Evolutionary conservation across 2,888 invertebrate genomes (phyloP), one percentile per base, ranked within the genome.

Genomic region (Diadromus collaris): DNA sequence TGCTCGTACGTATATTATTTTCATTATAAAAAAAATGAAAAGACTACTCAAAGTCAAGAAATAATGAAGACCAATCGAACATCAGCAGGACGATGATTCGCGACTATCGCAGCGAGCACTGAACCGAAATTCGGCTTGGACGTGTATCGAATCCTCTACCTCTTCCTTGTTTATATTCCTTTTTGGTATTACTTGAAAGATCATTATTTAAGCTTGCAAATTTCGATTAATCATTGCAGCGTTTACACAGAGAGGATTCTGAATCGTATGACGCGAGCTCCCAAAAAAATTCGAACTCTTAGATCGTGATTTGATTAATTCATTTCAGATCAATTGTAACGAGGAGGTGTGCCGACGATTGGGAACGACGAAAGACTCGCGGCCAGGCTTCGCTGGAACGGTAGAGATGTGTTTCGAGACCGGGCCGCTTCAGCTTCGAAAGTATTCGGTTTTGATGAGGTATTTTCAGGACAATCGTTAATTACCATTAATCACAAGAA

Each of bases 301-400:
- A 5, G 54, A 6, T 19, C 9, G 24, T 21, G 21, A 70, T 41
- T 46, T 21, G 41, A 19, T 41, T 32, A 54, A 13, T 54, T 32
- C 16, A 34, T 60, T 77, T 60, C 90, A 95, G 95, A 89, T 95
- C n/a, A 92, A 92, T 81, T 95, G 95, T 83, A 94, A 96, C 44
- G 93, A 93, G 78, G 94, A 94, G 86, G 93, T 96, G 91, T 92
- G 93, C 61, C 91, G 92, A 38, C 91, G 93, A 70, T 91, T 93
- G 2, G 94, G 94, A n/a, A 82, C 82, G 67, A 82, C 87, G 79
- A 81, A 78, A 48, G 82, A 92, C 0, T 91, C 92, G 13, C 91
- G 94, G 2, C 94, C 95, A 81, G 94, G 96, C 86, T 95, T 97
- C 90, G 96, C 97, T 0, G 95, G 95, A 80, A 97, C 97, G 0